These are phyloP conservation scores for Nephrotoma flavescens DNA, from an alignment of 2,888 invertebrate species.

Conservation along the genomic window DNA sequence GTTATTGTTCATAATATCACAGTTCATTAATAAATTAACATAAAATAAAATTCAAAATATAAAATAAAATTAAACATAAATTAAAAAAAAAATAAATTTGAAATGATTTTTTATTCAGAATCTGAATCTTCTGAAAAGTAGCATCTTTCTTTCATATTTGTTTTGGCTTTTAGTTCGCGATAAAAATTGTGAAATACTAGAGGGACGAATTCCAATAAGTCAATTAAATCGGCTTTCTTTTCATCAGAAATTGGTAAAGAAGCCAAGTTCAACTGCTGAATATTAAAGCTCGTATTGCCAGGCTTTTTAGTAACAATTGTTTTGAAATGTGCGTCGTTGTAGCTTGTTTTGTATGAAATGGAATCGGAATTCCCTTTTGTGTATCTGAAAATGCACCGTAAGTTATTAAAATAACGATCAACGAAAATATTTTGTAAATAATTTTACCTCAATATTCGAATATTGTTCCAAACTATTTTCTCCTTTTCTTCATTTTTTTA, in stretches of 20 bases:
- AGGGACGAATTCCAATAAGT: neutral
- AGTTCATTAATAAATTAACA: no score
- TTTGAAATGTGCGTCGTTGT: neutral
- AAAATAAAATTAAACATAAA: no score
- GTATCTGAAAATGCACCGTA: neutral
- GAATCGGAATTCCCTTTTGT: neutral
- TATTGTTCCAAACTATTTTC: neutral
- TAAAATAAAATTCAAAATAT: no score
- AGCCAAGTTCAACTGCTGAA: neutral
- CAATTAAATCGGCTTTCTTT: neutral
- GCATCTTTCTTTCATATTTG: neutral
- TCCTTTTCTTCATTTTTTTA: neutral
- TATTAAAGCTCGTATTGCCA: neutral
- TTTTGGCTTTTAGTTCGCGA: neutral
- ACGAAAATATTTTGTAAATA: neutral
- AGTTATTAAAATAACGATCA: neutral
- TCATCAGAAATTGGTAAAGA: neutral
- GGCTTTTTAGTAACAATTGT: neutral
- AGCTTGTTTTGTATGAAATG: neutral
- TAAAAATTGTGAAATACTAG: neutral
- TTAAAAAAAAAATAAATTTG: no score
- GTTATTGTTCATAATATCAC: no score
- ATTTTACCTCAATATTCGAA: neutral
- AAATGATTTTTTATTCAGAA: no score
- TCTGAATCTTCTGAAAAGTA: no score